A percentile compares a stretch with the other conserved stretches of the same genome.
These are phyloP conservation scores for Thalassophryne amazonica DNA, from an alignment of 2,797 vertebrate genomes.

Conservation along the genomic window DNA sequence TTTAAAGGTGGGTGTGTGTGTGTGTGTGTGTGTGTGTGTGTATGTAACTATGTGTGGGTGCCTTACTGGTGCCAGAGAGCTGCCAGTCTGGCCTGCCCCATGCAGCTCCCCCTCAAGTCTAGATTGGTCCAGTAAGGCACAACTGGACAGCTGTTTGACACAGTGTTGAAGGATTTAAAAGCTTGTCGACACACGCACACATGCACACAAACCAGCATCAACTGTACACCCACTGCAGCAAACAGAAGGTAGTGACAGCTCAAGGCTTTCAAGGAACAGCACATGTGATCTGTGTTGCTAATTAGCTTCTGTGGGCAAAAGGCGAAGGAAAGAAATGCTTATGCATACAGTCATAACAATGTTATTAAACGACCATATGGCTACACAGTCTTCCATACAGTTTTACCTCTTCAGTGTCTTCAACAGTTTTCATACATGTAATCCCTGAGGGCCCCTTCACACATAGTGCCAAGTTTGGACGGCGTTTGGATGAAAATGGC, in stretches of 20 bases:
- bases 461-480: too few species aligned
- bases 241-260: too few species aligned
- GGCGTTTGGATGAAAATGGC: too few species aligned
- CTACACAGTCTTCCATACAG: neutral
- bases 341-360: neutral
- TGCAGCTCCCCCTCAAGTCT: neutral
- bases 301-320: neutral
- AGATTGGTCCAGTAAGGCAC: slow-evolving; percentile 3
- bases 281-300: too few species aligned
- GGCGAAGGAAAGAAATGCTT: too few species aligned
- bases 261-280: too few species aligned
- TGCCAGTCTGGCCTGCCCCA: neutral
- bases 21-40: too few species aligned
- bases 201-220: neutral
- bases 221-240: slow-evolving; percentile 1
- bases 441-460: too few species aligned
- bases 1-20: too few species aligned
- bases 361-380: neutral
- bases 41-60: neutral
- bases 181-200: slow-evolving; percentile 4
- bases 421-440: too few species aligned
- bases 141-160: slow-evolving; percentile 34
- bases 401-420: too few species aligned
- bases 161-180: slow-evolving; percentile 11
- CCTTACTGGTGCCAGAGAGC: slow-evolving; percentile 10